These are phyloP conservation scores for Pelodiscus sinensis DNA, from an alignment of 2,113 vertebrate genomes.

Conservation along the genomic window DNA sequence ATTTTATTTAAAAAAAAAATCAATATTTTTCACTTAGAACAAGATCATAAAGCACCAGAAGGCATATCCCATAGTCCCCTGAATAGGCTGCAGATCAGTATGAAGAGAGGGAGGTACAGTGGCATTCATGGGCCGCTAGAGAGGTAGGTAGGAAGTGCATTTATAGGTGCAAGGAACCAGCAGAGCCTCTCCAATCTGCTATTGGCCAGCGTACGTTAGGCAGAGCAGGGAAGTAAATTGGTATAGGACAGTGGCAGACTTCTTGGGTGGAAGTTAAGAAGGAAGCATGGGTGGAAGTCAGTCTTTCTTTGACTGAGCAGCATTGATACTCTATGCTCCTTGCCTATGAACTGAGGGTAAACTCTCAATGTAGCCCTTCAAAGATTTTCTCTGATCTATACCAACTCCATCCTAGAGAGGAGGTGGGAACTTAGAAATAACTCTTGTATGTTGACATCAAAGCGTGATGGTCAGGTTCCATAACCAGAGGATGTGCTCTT, in stretches of 20 bases:
- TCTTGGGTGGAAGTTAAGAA: too few relatives aligned
- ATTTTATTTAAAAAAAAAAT: background rate
- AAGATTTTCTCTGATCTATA: background rate
- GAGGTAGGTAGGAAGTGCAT: background rate
- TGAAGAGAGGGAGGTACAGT: background rate
- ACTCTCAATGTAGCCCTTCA: background rate
- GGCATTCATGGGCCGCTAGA: background rate
- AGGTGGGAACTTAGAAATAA: background rate
- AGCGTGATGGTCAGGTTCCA: background rate
- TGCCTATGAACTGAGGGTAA: background rate
- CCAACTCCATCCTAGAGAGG: background rate
- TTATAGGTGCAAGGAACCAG: background rate
- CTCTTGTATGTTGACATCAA: background rate
- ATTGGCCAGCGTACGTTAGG: background rate
- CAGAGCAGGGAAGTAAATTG: background rate
- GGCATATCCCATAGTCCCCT: background rate
- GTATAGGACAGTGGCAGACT: rapidly evolving
- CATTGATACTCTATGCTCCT: background rate
- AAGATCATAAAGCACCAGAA: background rate
- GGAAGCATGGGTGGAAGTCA: background rate
- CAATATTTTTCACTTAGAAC: background rate
- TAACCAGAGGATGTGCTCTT: background rate
- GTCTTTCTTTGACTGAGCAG: background rate
- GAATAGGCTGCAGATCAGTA: background rate
- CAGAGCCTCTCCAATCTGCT: background rate